A percentile compares a stretch with the other conserved stretches of the same genome.
Evolutionary conservation across 1,140 invertebrate genomes (phyloP).

Genomic region (Asbolus verrucosus): DNA sequence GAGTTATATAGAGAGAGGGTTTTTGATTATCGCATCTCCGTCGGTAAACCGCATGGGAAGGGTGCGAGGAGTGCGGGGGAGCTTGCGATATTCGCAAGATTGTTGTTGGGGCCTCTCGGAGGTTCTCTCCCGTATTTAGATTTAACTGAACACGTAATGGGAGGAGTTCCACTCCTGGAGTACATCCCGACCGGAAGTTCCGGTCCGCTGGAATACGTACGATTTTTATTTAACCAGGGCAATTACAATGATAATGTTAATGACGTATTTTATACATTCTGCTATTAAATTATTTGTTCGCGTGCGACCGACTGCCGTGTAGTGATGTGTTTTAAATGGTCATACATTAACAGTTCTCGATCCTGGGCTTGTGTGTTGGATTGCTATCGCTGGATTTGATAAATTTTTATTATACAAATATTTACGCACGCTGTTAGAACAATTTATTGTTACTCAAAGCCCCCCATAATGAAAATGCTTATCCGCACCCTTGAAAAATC

Average conservation of each 20-base stretch:
- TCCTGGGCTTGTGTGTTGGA: constrained; percentile 30
- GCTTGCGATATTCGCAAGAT: not conserved
- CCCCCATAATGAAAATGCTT: not conserved
- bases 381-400: constrained; percentile 24
- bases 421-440: not conserved
- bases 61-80: too few relatives aligned
- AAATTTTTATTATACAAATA: constrained; percentile 29
- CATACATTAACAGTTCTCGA: constrained; percentile 34
- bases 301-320: constrained; percentile 20
- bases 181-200: constrained; percentile 35
- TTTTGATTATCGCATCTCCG: constrained; percentile 19
- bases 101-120: constrained; percentile 12
- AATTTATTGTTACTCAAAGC: not conserved
- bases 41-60: not conserved
- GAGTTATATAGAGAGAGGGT: not conserved
- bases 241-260: constrained; percentile 33
- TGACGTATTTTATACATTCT: constrained; percentile 20
- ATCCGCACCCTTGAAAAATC: not conserved
- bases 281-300: constrained; percentile 28
- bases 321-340: constrained; percentile 39
- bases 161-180: constrained; percentile 23
- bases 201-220: constrained; percentile 20
- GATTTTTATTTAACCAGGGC: constrained; percentile 20
- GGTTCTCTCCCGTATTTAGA: constrained; percentile 22
- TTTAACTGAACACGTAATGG: constrained; percentile 36